Percentiles rank a stretch among this genome's conserved stretches.
Conservation (phyloP, 1,140 invertebrate species). For the Protaetia brevitarsis region DNA sequence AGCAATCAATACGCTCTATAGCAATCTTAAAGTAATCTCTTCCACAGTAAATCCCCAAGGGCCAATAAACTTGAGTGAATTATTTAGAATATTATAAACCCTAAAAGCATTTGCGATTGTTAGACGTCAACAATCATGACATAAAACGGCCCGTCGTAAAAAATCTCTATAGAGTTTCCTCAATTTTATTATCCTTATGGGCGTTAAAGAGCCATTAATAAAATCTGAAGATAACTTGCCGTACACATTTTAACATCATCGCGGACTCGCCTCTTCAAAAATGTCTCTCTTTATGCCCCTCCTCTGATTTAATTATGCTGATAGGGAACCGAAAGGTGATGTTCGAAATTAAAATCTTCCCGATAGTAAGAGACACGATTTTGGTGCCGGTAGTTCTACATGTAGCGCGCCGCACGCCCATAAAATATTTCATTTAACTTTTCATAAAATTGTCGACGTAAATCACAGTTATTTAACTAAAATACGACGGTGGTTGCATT, state of each 20-base stretch:
- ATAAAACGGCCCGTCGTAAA: too few species aligned
- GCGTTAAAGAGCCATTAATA: too few species aligned
- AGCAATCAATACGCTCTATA: too few species aligned
- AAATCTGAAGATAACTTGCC: neutral
- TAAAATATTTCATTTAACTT: constrained; percentile 16
- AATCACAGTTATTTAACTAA: constrained; percentile 18
- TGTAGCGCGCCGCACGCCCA: neutral
- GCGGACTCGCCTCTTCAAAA: neutral
- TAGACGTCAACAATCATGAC: too few species aligned
- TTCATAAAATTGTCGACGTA: constrained; percentile 14
- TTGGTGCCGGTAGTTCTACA: neutral
- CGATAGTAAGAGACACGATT: neutral
- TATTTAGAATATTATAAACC: too few species aligned
- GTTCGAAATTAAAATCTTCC: neutral
- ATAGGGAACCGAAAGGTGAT: neutral
- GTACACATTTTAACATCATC: neutral
- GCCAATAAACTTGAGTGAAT: too few species aligned
- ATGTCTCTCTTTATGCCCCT: neutral
- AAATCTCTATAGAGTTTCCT: too few species aligned
- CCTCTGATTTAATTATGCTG: constrained; percentile 12
- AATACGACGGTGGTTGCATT: neutral
- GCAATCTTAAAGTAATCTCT: too few species aligned
- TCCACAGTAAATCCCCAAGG: too few species aligned
- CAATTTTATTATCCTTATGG: too few species aligned
- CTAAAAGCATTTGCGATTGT: too few species aligned